Percentiles rank a stretch among this genome's conserved stretches.
Evolutionary conservation across 2,888 invertebrate genomes (phyloP).

Genomic region (Halocaridina rubra): DNA sequence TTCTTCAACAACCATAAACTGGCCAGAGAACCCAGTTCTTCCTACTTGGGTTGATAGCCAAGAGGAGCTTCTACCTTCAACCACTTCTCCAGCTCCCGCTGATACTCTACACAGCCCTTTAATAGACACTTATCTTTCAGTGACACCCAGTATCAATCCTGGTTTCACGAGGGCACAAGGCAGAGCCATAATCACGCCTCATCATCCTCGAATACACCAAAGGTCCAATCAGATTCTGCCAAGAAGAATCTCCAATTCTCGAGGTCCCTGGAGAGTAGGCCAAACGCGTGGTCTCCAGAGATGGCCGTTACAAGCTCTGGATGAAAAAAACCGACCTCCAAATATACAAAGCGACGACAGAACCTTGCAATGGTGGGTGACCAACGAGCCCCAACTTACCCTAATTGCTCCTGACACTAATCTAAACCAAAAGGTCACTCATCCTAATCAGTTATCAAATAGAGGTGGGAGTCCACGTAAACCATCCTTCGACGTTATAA

Average conservation of each 20-base stretch:
- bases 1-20: no score
- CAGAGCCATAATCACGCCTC: not conserved
- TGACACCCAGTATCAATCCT: slow-evolving; percentile 6
- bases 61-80: not conserved
- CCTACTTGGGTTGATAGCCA: no score
- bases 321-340: not conserved
- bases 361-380: not conserved
- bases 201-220: not conserved
- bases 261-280: not conserved
- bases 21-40: no score
- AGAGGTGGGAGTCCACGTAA: not conserved
- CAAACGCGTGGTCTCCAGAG: not conserved
- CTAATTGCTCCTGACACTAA: not conserved
- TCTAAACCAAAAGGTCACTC: not conserved
- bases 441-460: not conserved
- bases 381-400: not conserved
- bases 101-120: not conserved
- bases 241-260: not conserved
- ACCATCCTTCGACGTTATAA: not conserved
- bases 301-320: not conserved
- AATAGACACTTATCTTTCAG: not conserved
- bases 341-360: not conserved
- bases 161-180: not conserved
- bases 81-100: not conserved
- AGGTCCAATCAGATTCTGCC: not conserved